These are phyloP conservation scores for Ploceus nigricollis DNA, from an alignment of 2,113 vertebrate genomes.

Conservation along the genomic window DNA sequence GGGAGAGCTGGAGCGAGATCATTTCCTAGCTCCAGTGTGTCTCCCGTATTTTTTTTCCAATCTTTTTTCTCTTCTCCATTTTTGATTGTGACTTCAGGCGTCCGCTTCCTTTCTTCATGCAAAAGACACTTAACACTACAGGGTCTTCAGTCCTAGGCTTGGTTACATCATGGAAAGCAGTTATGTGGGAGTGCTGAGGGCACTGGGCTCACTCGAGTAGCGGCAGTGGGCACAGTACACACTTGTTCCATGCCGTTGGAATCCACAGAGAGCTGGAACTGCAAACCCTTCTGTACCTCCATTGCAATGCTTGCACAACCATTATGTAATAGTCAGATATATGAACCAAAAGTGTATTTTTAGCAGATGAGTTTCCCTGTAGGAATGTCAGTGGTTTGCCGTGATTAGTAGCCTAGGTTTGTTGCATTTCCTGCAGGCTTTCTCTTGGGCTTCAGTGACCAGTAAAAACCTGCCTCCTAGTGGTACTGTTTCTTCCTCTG, in stretches of 20 bases:
- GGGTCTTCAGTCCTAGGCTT: background rate
- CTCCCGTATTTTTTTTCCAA: background rate
- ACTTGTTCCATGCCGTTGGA: background rate
- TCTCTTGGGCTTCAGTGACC: constrained; percentile 98
- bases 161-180: background rate
- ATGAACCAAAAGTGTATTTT: constrained; percentile 65
- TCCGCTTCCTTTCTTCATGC: background rate
- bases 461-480: constrained; percentile 98
- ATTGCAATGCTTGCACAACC: constrained; percentile 49
- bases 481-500: constrained; percentile 91
- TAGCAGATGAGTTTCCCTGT: constrained; percentile 69
- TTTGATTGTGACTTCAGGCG: constrained; percentile 4
- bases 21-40: background rate
- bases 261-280: background rate
- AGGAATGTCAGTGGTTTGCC: constrained; percentile 76
- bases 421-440: constrained; percentile 89
- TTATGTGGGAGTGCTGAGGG: background rate
- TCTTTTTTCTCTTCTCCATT: background rate
- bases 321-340: constrained; percentile 22
- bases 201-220: background rate
- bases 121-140: background rate
- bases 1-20: background rate
- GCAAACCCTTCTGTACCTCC: constrained; percentile 37
- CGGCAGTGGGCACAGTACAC: background rate
- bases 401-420: constrained; percentile 81